These are phyloP conservation scores for Nixonia krombeini DNA, from an alignment of 1,140 invertebrate species.

Conservation along the genomic window DNA sequence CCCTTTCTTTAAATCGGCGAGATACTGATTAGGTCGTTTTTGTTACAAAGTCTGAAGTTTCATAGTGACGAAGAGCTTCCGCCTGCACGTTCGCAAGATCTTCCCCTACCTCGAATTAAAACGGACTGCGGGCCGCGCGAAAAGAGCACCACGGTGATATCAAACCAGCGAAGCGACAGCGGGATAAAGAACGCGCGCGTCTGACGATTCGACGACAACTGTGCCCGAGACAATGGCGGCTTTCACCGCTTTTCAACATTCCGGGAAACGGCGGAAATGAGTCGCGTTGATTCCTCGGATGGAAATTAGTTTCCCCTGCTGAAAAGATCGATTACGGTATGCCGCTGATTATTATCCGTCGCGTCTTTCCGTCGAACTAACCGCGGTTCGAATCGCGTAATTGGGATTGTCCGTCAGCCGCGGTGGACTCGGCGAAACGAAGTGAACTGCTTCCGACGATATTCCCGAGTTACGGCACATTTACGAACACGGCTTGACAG, in stretches of 20 bases:
- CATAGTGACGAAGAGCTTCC: slow-evolving; percentile 35
- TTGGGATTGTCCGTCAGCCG: no score
- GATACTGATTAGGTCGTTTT: slow-evolving; percentile 41
- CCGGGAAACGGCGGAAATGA: not conserved
- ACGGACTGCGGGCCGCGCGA: slow-evolving; percentile 21
- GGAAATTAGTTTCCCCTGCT: not conserved
- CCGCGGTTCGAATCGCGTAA: no score
- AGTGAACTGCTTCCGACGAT: no score
- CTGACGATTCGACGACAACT: not conserved
- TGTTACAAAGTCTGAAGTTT: slow-evolving; percentile 44
- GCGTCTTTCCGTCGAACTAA: no score
- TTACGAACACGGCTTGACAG: no score
- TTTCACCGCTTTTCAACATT: not conserved
- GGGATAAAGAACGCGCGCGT: not conserved
- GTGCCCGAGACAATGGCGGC: not conserved
- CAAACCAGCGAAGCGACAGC: not conserved
- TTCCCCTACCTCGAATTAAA: slow-evolving; percentile 27
- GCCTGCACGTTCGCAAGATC: slow-evolving; percentile 36
- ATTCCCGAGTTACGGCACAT: no score
- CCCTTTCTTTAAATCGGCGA: slow-evolving; percentile 35
- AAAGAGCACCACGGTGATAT: slow-evolving; percentile 31
- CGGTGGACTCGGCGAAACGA: no score
- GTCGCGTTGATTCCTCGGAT: not conserved
- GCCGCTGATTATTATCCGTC: no score
- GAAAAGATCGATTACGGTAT: no score